Base-by-base conservation (phyloP, 2,888 invertebrate genomes). In the Hemaris fuciformis region DNA sequence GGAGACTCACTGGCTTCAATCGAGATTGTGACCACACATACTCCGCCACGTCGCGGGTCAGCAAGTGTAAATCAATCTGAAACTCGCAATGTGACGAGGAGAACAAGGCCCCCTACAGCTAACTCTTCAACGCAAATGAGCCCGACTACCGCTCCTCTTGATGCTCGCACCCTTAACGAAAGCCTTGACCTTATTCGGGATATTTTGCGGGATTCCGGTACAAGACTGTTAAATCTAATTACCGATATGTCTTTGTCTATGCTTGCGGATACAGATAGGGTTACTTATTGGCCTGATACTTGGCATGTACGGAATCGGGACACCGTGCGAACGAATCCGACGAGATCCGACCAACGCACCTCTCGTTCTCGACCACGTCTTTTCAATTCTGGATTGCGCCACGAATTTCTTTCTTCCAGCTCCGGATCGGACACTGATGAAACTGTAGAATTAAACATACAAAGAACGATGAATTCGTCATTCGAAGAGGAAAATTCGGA, bases 161-260 rank as follows among this genome's bases (percentile, higher is more conserved):
- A 91, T 66, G 88, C 90, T 41, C 87, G 88, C 67, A 83, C 89
- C 8, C 89, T 92, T 48, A 89, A 89, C 61, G 90, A 92, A 66
- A 92, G 91, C 64, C 82, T 93, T 23, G 89, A 93, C 66, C 73
- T 91, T 23, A 92, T 93, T 59, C 81, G 93, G 13, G 91, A 91
- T 64, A 93, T 93, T 64, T 77, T 93, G 8, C 81, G 92, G 59
- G 93, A 92, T 73, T 93, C 93, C 0, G 92, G 93, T 3, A 88
- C 90, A 8, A 79, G 92, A 58, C 73, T 93, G 18, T 75, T 93
- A 43, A 91, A 92, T 70, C 78, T 93, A 57, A 92, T 93, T 58
- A 91, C 91, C 0, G 88, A 90, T 60, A 90, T 91, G 88, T 91
- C 92, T 0, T 67, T 89, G 64, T 85, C 91, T 5, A 89, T 87